phyloP scores from a whole-genome alignment of 2,113 vertebrate genomes.

The Oreochromis aureus region DNA sequence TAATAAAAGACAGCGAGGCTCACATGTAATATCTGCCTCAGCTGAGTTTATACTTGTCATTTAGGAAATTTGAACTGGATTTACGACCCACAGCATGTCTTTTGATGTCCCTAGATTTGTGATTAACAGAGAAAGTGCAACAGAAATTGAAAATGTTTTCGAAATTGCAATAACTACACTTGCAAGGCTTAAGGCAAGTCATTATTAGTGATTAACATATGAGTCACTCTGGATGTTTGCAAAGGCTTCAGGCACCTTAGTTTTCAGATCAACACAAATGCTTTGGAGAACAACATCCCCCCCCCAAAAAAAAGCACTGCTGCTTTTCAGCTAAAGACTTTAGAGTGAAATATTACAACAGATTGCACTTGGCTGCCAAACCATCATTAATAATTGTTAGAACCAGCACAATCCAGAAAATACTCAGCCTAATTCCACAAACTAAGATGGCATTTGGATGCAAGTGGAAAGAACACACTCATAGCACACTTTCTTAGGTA shows the following conservation, averaged over 20 bases:
- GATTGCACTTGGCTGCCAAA: not conserved
- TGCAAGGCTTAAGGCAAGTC: not conserved
- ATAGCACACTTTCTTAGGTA: not conserved
- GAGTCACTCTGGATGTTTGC: not conserved
- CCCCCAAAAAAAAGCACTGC: not conserved
- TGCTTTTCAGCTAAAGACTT: not conserved
- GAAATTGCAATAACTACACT: not conserved
- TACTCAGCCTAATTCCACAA: not conserved
- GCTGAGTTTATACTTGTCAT: not conserved
- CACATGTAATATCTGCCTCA: not conserved
- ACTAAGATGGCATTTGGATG: not conserved
- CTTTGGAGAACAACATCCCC: not conserved
- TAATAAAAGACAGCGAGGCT: not conserved
- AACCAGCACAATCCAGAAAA: not conserved
- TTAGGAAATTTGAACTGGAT: not conserved
- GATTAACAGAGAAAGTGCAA: not conserved
- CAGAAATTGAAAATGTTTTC: not conserved
- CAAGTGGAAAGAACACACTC: not conserved
- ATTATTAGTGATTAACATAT: not conserved
- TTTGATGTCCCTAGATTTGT: not conserved
- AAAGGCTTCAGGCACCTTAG: not conserved
- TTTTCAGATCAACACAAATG: not conserved
- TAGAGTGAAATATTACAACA: not conserved
- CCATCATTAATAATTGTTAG: not conserved
- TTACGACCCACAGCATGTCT: not conserved